Evolutionary conservation across 2,113 vertebrate species (phyloP).

Genomic region (Arvicanthis niloticus): DNA sequence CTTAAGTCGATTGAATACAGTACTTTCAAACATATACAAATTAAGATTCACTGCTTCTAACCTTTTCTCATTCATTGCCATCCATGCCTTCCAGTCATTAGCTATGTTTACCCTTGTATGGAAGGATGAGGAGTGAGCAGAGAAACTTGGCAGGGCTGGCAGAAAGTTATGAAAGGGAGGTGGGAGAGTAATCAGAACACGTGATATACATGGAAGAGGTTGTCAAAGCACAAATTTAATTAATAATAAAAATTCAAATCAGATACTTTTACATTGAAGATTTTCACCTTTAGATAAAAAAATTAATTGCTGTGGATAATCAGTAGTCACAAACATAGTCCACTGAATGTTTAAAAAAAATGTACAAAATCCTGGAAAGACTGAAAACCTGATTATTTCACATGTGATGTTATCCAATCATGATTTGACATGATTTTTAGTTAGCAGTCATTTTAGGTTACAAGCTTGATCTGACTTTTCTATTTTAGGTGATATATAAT

Average conservation of each 20-base stretch:
- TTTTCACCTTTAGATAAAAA: not conserved
- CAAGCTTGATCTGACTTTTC: not conserved
- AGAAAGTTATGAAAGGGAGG: not conserved
- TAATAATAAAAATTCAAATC: constrained; percentile 26
- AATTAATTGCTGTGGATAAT: not conserved
- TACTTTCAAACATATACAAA: constrained; percentile 87
- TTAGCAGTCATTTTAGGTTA: constrained; percentile 33
- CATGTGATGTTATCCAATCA: not conserved
- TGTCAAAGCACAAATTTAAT: not conserved
- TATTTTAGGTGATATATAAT: constrained; percentile 25
- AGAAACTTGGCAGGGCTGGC: constrained; percentile 54
- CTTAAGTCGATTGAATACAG: constrained; percentile 84
- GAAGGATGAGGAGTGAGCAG: constrained; percentile 81
- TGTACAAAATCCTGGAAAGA: constrained; percentile 44
- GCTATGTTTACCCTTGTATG: constrained; percentile 78
- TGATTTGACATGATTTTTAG: not conserved
- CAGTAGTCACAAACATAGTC: constrained; percentile 21
- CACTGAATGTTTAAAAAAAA: not conserved
- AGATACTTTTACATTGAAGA: not conserved
- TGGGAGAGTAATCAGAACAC: not conserved
- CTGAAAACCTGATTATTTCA: constrained; percentile 31
- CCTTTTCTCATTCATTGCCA: constrained; percentile 90
- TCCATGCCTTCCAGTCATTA: constrained; percentile 82
- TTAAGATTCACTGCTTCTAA: constrained; percentile 86
- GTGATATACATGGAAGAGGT: not conserved